Base-by-base conservation (phyloP, 2,888 invertebrate genomes). In the Zeuzera pyrina region DNA sequence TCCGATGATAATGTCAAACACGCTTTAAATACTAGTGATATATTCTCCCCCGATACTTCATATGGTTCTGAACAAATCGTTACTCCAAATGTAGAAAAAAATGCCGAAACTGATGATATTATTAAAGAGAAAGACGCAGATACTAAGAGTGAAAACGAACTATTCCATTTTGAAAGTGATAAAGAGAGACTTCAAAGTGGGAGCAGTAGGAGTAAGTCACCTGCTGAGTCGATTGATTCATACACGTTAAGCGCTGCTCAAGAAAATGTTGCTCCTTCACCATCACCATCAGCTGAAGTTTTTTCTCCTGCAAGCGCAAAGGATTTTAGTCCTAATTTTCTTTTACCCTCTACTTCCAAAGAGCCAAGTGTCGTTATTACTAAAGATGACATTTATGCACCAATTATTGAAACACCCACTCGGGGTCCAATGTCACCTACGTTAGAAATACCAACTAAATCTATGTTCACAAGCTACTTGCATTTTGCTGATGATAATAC, bases 61-160 rank as follows among this genome's bases (percentile, higher is more conserved):
- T 84, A 78, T 31, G 83, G 84, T 1, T 84, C 84, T 0, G 84
- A 84, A 46, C 67, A 78, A 23, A 62, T 81, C 1, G 49, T 64
- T 1, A 84, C 84, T 1, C 84, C 84, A 0, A 71, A 51, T 39
- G 43, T 74, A 1, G 84, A 84, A 30, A 78, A 69, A 41, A 57
- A 48, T 12, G 46, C 38, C 35, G 50, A 33, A 4, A 67, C 65
- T 34, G 55, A 49, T 0, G 88, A 90, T 44, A 60, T 67, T 1
- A 32, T 60, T 3, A 78, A 67, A 44, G 77, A 78, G 4, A 25
- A 12, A 11, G 77, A 70, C 39, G 78, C 79, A 46, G 88, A 88
- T 42, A 87, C 93, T 23, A 87, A 88, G 37, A 91, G 93, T 58
- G 94, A 94, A 50, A 86, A 86, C 15, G 91, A 91, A 39, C 76